Conservation (phyloP, 1,140 invertebrate genomes). For the Amyelois transitella region DNA sequence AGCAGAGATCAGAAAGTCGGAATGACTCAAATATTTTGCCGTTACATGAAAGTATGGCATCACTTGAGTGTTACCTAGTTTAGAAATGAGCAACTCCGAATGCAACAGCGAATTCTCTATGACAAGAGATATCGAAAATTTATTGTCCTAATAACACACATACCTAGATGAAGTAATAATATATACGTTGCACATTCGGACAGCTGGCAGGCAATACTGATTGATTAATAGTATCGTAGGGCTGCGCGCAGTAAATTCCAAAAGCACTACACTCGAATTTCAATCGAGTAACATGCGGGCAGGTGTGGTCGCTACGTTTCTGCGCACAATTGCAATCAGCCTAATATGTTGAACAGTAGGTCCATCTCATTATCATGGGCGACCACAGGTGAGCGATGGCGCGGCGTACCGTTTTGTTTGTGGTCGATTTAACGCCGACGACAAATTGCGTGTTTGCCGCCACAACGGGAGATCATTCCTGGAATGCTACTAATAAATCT, state of each 20-base stretch:
- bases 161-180: background rate
- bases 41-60: too few relatives aligned
- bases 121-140: too few relatives aligned
- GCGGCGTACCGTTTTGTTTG: conserved; percentile 66
- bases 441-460: conserved; percentile 71
- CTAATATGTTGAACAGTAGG: conserved; percentile 70
- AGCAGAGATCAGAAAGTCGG: too few relatives aligned
- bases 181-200: background rate
- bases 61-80: too few relatives aligned
- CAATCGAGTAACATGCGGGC: conserved; percentile 24
- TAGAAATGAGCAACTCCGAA: too few relatives aligned
- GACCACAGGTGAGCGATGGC: conserved; percentile 72
- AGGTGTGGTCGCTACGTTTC: conserved; percentile 26
- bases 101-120: too few relatives aligned
- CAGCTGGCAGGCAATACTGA: background rate
- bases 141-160: background rate
- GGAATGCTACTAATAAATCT: conserved; percentile 53
- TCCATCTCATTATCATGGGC: conserved; percentile 72
- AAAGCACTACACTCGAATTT: conserved; percentile 13
- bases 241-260: background rate
- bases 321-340: conserved; percentile 64
- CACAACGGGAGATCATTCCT: conserved; percentile 58
- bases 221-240: background rate
- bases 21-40: too few relatives aligned
- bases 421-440: conserved; percentile 68